Evolutionary conservation across 2,888 invertebrate genomes (phyloP), one percentile per base, ranked within the genome.

Genomic region (Nesidiocoris tenuis): DNA sequence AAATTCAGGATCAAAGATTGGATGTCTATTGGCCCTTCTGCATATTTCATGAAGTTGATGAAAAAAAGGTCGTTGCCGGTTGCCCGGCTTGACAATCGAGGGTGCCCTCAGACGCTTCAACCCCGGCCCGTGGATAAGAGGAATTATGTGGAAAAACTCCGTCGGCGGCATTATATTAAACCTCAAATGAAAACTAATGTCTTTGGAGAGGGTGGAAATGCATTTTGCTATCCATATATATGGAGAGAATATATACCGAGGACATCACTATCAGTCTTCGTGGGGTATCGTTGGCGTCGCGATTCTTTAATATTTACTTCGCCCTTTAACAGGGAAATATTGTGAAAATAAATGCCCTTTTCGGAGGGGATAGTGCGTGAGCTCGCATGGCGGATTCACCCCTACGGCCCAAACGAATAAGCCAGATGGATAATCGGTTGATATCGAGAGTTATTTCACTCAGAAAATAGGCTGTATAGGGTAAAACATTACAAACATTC

Each of bases 121-220:
- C 39, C 39, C 39, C 39, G 12, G 39, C 12, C 5, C 39, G 39
- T 7, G 39, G 39, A 39, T 39, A 39, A 39, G 12, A 39, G 39
- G 39, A 59, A n/a, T 59, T 59, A 59, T 59, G 59, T n/a, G 59
- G 7, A 59, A n/a, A n/a, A n/a, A 16, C 19, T 59, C 59, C 59
- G 59, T 19, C n/a, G 59, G 59, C 59, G 59, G 59, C n/a, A 59
- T 59, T 59, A 59, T 18, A 19, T 59, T n/a, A 19, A 39, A 3
- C 39, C 39, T 39, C 39, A 19, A 59, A 59, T 59, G 59, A 59
- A 59, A 59, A 59, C 59, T 59, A 59, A 59, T 16, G 59, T 5
- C 7, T 5, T 5, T n/a, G 7, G 59, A 16, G n/a, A 59, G 59
- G 19, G 59, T n/a, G n/a, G 59, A 59, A 39, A 59, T 59, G n/a